Evolutionary conservation across 2,797 vertebrate species (phyloP).

Genomic region (Sus cebifrons): DNA sequence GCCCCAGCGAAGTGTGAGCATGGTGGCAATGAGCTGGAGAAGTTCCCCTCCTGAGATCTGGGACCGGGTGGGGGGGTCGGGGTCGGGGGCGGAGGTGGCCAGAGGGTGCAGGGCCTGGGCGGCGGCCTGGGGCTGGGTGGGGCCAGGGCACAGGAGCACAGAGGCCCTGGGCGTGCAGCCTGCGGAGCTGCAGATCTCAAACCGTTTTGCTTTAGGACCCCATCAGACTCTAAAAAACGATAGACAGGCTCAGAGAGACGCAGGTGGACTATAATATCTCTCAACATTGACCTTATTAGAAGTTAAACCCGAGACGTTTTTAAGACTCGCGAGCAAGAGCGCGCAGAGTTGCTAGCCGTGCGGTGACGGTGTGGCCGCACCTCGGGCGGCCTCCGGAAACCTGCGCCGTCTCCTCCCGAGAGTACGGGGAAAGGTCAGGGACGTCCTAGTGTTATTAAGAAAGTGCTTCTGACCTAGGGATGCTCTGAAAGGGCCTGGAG

Average conservation of each 20-base stretch:
- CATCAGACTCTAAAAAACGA: not conserved
- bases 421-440: not conserved
- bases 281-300: not conserved
- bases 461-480: not conserved
- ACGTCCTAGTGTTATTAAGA: fast-evolving
- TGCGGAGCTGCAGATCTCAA: not conserved
- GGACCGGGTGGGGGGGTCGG: not conserved
- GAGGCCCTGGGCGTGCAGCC: not conserved
- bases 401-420: fast-evolving
- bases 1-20: not conserved
- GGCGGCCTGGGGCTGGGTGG: not conserved
- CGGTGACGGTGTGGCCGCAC: fast-evolving
- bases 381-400: not conserved
- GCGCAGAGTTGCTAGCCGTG: fast-evolving
- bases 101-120: not conserved
- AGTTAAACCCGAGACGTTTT: not conserved
- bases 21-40: not conserved
- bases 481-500: not conserved
- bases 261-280: fast-evolving
- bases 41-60: not conserved
- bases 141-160: not conserved
- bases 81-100: not conserved
- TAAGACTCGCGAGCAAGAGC: not conserved
- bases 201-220: not conserved
- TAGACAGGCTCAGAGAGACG: not conserved